Conservation (phyloP, 2,113 vertebrate species). For the Drymodes brunneopygia region DNA sequence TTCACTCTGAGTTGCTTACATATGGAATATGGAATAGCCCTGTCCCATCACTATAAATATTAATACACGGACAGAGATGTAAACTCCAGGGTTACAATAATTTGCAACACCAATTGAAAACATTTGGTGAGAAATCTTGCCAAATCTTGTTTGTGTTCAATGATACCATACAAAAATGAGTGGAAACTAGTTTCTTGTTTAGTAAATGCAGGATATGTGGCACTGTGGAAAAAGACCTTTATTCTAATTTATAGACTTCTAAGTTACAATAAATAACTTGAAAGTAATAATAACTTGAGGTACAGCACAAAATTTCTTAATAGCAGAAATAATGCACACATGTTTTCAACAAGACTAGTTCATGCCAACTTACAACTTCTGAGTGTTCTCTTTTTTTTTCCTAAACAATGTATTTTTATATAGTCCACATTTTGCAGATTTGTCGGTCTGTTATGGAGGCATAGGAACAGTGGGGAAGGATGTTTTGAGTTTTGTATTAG, state of each 20-base stretch:
- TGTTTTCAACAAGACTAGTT: neutral
- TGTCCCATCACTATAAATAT: neutral
- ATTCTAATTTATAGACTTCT: neutral
- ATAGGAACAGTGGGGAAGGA: neutral
- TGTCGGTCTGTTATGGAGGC: neutral
- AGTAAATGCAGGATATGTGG: neutral
- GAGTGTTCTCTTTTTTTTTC: rapidly evolving
- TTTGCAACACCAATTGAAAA: neutral
- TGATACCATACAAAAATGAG: neutral
- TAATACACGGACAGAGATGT: neutral
- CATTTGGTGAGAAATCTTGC: neutral
- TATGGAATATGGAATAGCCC: neutral
- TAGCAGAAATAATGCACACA: neutral
- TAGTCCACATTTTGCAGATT: neutral
- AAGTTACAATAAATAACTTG: neutral
- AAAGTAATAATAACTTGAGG: neutral
- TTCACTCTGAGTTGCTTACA: neutral
- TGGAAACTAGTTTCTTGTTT: neutral
- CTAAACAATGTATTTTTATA: neutral
- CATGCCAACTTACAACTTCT: neutral
- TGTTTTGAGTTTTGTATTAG: neutral
- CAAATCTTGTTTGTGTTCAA: neutral
- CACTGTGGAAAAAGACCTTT: neutral
- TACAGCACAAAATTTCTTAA: neutral
- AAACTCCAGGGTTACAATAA: neutral